Base-by-base conservation (phyloP, 2,888 invertebrate genomes). In the Diarsia mendica region DNA sequence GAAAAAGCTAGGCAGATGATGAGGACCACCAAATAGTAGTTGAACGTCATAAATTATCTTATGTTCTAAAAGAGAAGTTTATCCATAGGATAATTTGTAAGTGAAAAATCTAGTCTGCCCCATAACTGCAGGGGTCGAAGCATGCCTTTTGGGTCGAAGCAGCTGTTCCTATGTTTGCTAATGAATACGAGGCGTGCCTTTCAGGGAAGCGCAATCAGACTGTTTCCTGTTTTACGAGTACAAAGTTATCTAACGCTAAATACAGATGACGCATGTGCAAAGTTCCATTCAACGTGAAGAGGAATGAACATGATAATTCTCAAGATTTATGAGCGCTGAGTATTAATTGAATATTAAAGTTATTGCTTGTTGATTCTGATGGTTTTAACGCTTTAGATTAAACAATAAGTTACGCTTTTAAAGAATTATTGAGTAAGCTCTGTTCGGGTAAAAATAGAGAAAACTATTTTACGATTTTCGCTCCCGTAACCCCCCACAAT, bases 171-270 rank as follows among this genome's bases (percentile, higher is more conserved):
- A 49, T n/a, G 33, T 18, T 20, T 67, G 49, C 66, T 75, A 80
- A 80, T 78, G 61, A 78, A 80, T 66, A 74, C 61, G 28, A 75
- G 18, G 20, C 55, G 44, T 15, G n/a, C 75, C 78, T 49, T 78
- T 53, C 80, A 80, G 46, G 61, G 80, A 67, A 33, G 63, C 49
- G 67, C 66, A 78, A 78, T 78, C 78, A 75, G 63, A 75, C 61
- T 63, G n/a, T 65, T 74, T 78, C 75, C 78, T 78, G 75, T 49
- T 74, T 23, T 53, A 63, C 23, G 11, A 11, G 55, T 63, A 55
- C 55, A 44, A 46, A 55, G 66, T 63, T 80, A 53, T 73, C 80
- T 67, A 55, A 67, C 53, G 39, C 28, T 73, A 49, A 74, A 13
- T 71, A 5, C 33, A 64, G 61, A 74, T 33, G 51, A 77, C 11